phyloP scores from a whole-genome alignment of 2,113 vertebrate species.

The Sturnus vulgaris region DNA sequence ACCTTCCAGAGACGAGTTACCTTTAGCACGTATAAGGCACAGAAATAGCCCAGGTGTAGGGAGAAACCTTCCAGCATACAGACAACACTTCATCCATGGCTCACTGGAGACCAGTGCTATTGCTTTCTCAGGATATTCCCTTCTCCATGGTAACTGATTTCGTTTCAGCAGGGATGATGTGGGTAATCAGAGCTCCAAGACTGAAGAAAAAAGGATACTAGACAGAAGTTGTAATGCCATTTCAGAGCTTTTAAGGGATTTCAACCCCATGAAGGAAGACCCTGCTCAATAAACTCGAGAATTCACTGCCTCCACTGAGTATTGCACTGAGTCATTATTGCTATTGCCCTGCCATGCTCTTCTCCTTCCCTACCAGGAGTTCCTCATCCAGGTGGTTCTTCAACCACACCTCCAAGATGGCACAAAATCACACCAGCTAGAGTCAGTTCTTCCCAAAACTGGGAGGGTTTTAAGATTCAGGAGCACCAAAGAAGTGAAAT shows the following conservation, averaged over 20 bases:
- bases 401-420: not conserved
- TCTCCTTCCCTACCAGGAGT: not conserved
- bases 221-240: not conserved
- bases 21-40: constrained; percentile 47
- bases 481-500: not conserved
- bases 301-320: not conserved
- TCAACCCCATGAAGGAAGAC: not conserved
- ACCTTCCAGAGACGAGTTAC: not conserved
- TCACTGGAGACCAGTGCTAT: not conserved
- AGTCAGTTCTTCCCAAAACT: not conserved
- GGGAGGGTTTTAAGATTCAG: not conserved
- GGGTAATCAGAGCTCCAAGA: not conserved
- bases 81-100: not conserved
- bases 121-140: not conserved
- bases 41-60: not conserved
- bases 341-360: not conserved
- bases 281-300: not conserved
- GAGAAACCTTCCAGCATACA: not conserved
- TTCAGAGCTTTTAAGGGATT: not conserved
- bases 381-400: not conserved
- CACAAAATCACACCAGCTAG: not conserved
- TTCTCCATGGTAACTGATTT: not conserved
- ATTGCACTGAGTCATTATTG: not conserved
- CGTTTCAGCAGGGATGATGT: not conserved
- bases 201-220: not conserved